These are phyloP conservation scores for Pseudeuparius sepicola DNA, from an alignment of 2,888 invertebrate species.

Conservation along the genomic window DNA sequence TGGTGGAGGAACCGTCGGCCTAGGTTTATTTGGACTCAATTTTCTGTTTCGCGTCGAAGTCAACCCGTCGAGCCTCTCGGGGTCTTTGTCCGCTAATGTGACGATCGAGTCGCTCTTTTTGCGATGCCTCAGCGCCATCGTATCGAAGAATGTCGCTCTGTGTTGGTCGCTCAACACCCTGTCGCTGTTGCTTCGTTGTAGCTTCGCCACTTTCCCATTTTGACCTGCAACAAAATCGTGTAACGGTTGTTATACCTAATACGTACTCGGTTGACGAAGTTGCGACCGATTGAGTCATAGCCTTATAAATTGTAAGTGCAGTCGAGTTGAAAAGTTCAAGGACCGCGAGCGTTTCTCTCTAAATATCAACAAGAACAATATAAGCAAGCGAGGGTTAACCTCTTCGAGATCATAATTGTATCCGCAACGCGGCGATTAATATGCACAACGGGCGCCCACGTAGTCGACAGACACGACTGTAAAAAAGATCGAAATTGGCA, in stretches of 20 bases:
- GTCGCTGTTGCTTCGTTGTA: slow-evolving; percentile 40
- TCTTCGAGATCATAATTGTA: too few relatives aligned
- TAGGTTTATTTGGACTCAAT: slow-evolving; percentile 24
- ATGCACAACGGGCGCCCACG: too few relatives aligned
- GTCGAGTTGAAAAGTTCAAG: slow-evolving; percentile 10
- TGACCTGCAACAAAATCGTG: slow-evolving; percentile 22
- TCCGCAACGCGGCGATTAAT: too few relatives aligned
- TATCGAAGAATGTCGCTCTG: slow-evolving; percentile 62
- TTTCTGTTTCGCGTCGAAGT: slow-evolving; percentile 25
- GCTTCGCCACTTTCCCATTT: slow-evolving; percentile 17
- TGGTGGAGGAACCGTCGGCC: slow-evolving; percentile 43
- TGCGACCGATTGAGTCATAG: background rate
- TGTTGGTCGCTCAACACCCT: slow-evolving; percentile 32
- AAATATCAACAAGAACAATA: too few relatives aligned
- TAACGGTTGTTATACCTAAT: too few relatives aligned
- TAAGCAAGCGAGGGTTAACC: too few relatives aligned
- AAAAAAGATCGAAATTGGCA: too few relatives aligned
- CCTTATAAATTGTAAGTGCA: background rate
- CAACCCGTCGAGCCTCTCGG: slow-evolving; percentile 33
- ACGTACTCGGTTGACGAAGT: too few relatives aligned
- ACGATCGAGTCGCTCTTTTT: slow-evolving; percentile 47
- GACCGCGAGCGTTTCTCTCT: too few relatives aligned
- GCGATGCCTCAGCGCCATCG: slow-evolving; percentile 68
- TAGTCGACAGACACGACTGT: too few relatives aligned
- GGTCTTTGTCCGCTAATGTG: slow-evolving; percentile 41